Evolutionary conservation across 2,797 vertebrate species (phyloP), one percentile per base, ranked within the genome.

Genomic region (Ptychobarbus kaznakovi): DNA sequence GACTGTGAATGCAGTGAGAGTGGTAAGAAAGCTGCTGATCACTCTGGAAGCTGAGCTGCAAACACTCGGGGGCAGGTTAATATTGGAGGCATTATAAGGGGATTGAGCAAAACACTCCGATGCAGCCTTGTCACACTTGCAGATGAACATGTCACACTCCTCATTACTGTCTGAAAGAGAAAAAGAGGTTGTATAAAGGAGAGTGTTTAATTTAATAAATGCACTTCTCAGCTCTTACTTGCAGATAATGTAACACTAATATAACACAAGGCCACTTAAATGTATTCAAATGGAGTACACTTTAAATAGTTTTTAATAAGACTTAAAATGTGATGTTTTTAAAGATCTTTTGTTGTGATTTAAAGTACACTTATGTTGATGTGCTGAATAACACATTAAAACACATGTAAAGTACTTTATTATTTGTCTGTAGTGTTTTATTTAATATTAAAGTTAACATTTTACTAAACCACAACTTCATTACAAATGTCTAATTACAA

Each of bases 121-220:
- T n/a, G 73, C 85, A 13, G 56, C 42, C 65, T 70, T 81, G 70
- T 88, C 84, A 63, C 87, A 88, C 69, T 76, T 25, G 7, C 87
- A 88, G 51, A 86, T 32, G 25, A 83, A 86, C 84, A 88, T 61
- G 3, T 79, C 68, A 18, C 80, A 87, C 18, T 20, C 81, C 25
- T 83, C 16, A n/a, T 82, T 83, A 49, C 80, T 70, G 73, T n/a
- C 81, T 78, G 25, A 61, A 49, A 63, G n/a, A 82, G 28, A 73
- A 38, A 76, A 13, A 35, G 49, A 81, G n/a, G 40, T 42, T 63
- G 20, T 38, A 25, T 38, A 18, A 32, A 66, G 44, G 13, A 28
- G 18, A 32, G 18, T 22, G 11, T n/a, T 73, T n/a, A 8, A 28
- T 25, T 73, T 44, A 40, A 13, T 35, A 20, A 38, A 40, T 40